phyloP scores from a whole-genome alignment of 2,797 vertebrate species.

The Lycodopsis pacificus region DNA sequence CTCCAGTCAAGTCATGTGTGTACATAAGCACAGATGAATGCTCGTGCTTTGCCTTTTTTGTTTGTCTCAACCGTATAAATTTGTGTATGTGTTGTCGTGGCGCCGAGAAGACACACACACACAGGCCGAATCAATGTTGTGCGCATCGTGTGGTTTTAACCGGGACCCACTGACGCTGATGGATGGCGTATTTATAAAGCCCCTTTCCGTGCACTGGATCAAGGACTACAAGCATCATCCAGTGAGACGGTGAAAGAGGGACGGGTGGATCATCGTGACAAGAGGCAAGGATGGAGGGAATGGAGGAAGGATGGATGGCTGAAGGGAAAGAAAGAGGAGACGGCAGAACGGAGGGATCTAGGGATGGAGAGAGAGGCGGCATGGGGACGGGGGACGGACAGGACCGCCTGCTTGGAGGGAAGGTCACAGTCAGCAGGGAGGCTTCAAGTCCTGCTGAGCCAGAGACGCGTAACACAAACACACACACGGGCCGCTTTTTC shows the following conservation, averaged over 20 bases:
- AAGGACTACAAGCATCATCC: slow-evolving; percentile 63
- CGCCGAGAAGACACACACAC: background rate
- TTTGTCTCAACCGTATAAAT: background rate
- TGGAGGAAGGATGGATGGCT: slow-evolving; percentile 21
- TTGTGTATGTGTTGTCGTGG: slow-evolving; percentile 5
- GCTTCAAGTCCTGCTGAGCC: slow-evolving; percentile 53
- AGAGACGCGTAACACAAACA: slow-evolving; percentile 30
- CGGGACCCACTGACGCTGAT: slow-evolving; percentile 50
- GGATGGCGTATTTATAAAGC: slow-evolving; percentile 73
- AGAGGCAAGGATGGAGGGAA: slow-evolving; percentile 31
- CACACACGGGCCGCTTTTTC: background rate
- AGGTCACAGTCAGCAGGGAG: slow-evolving; percentile 69
- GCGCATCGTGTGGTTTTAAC: slow-evolving; percentile 52
- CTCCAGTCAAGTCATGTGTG: slow-evolving; percentile 8
- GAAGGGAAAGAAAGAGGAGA: slow-evolving; percentile 20
- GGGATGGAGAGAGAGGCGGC: slow-evolving; percentile 4
- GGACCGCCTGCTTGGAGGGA: slow-evolving; percentile 59
- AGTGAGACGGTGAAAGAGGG: slow-evolving; percentile 26
- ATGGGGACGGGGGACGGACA: slow-evolving; percentile 20
- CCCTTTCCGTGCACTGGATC: slow-evolving; percentile 52
- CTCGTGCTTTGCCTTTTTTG: slow-evolving; percentile 14
- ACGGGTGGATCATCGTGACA: slow-evolving; percentile 48
- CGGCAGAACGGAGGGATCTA: slow-evolving; percentile 31
- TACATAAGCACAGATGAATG: slow-evolving; percentile 13
- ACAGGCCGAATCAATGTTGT: slow-evolving; percentile 38